These are phyloP conservation scores for Temnothorax rugatulus DNA, from an alignment of 2,888 invertebrate species.

Conservation along the genomic window DNA sequence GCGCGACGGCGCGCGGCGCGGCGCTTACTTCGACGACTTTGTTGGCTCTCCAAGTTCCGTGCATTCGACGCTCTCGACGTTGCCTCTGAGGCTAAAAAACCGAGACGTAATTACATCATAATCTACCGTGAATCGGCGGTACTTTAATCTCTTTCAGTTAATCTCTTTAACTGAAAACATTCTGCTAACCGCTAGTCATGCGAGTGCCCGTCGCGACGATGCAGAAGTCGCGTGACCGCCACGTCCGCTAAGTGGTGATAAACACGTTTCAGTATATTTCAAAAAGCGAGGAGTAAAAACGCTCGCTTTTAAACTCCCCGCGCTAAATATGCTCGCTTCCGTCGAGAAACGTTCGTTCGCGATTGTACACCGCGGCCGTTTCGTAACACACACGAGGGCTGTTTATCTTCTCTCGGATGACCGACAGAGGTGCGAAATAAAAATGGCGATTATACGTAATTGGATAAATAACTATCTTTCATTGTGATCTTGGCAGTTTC, in stretches of 20 bases:
- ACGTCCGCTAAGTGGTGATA: conserved; percentile 32
- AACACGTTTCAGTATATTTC: conserved; percentile 37
- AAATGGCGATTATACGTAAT: conserved; percentile 2
- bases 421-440: not conserved
- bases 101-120: conserved; percentile 42
- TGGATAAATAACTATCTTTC: conserved; percentile 5
- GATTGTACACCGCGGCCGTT: not conserved
- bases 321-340: conserved; percentile 32
- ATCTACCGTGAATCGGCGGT: conserved; percentile 35
- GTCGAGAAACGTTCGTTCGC: not conserved
- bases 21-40: not conserved
- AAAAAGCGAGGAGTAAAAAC: conserved; percentile 20
- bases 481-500: not conserved
- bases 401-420: not conserved
- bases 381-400: not conserved
- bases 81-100: conserved; percentile 4
- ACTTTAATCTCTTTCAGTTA: conserved; percentile 39
- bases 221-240: conserved; percentile 29
- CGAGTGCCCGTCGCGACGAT: not conserved
- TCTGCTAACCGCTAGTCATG: conserved; percentile 23
- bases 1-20: conserved; percentile 16
- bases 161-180: conserved; percentile 46
- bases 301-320: conserved; percentile 23
- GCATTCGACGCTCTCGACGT: not conserved
- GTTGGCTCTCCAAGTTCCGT: not conserved